Percentiles rank a stretch among this genome's conserved stretches.
Conservation (phyloP, 2,888 invertebrate genomes). For the Drosophila hawaiiensis region DNA sequence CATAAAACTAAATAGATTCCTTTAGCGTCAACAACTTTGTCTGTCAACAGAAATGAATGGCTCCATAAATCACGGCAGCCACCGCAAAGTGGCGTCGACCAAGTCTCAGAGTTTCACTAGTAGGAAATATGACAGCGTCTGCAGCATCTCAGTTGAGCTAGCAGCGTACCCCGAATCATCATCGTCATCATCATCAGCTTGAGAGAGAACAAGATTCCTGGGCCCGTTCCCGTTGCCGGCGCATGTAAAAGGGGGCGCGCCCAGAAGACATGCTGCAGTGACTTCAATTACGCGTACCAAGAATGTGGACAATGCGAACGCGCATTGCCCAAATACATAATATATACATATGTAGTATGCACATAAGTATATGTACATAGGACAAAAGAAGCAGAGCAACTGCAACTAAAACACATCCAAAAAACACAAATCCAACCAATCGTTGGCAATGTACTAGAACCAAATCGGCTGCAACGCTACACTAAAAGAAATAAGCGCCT, state of each 20-base stretch:
- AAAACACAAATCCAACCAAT: constrained; percentile 75
- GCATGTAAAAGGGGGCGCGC: constrained; percentile 68
- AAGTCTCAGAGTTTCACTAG: constrained; percentile 26
- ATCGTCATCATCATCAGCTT: constrained; percentile 1
- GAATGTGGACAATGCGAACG: constrained; percentile 72
- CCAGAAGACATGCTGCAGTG: constrained; percentile 73
- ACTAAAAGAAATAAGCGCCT: neutral
- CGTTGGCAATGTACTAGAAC: constrained; percentile 82
- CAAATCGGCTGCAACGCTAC: constrained; percentile 25
- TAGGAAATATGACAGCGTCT: constrained; percentile 69
- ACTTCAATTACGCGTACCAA: constrained; percentile 82
- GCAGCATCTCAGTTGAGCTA: constrained; percentile 23
- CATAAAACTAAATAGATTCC: constrained; percentile 80
- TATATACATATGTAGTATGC: neutral
- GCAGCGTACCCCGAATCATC: constrained; percentile 10
- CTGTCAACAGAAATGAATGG: constrained; percentile 85
- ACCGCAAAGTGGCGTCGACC: constrained; percentile 54
- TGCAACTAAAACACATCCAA: constrained; percentile 18
- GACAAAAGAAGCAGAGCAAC: neutral
- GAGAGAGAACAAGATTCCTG: constrained; percentile 5
- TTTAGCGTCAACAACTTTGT: constrained; percentile 83
- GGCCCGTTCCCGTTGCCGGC: constrained; percentile 49
- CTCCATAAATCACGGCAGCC: constrained; percentile 83
- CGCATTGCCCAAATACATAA: constrained; percentile 57
- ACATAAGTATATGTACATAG: neutral